phyloP scores from a whole-genome alignment of 1,140 invertebrate species.

The Diorhabda elongata region DNA sequence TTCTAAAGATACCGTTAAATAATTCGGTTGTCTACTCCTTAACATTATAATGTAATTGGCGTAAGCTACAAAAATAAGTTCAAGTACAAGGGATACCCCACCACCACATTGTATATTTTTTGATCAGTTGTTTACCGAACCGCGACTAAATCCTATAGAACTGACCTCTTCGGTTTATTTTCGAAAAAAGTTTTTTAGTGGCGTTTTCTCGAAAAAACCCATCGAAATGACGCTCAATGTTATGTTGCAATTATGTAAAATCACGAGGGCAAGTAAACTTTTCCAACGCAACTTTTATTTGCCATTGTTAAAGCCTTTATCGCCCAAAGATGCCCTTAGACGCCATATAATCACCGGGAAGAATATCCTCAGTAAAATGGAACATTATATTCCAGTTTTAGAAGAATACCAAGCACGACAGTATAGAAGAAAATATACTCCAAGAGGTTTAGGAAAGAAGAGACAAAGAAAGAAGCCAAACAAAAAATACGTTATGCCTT shows the following conservation, averaged over 20 bases:
- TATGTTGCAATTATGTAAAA: constrained; percentile 68
- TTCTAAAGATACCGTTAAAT: constrained; percentile 1
- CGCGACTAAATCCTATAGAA: constrained; percentile 10
- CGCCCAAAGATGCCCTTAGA: constrained; percentile 72
- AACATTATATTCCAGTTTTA: constrained; percentile 72
- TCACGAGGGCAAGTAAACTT: constrained; percentile 73
- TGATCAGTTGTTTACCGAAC: constrained; percentile 28
- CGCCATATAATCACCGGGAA: constrained; percentile 46
- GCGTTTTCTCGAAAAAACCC: constrained; percentile 17
- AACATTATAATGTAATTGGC: constrained; percentile 10
- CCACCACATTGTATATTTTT: constrained; percentile 20
- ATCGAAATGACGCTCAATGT: constrained; percentile 43
- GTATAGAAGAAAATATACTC: constrained; percentile 33
- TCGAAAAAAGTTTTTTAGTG: constrained; percentile 9
- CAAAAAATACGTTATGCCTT: constrained; percentile 63
- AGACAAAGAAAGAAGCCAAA: constrained; percentile 57
- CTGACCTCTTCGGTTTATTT: constrained; percentile 26
- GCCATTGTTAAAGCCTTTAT: constrained; percentile 73
- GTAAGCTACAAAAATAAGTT: constrained; percentile 22
- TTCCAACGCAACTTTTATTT: constrained; percentile 80
- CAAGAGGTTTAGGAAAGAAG: constrained; percentile 57
- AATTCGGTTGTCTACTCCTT: constrained; percentile 12
- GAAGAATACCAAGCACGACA: constrained; percentile 53
- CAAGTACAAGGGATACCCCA: constrained; percentile 22
- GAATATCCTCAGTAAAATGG: constrained; percentile 44